These are phyloP conservation scores for Rhynchotus rufescens DNA, from an alignment of 2,797 vertebrate species.

Conservation along the genomic window DNA sequence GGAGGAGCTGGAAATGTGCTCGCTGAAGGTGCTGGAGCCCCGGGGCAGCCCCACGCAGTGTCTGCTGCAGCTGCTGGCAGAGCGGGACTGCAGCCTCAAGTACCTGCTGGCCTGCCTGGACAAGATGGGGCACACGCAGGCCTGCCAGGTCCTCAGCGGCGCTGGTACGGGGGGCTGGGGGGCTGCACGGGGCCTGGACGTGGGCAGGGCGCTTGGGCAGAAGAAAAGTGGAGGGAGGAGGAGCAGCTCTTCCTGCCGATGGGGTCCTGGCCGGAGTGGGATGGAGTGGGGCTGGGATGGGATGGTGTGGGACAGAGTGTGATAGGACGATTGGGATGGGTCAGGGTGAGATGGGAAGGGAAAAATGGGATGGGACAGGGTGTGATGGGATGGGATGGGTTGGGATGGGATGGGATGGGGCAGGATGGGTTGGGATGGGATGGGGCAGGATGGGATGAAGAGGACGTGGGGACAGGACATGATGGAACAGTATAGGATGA, in stretches of 20 bases:
- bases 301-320: too few relatives aligned
- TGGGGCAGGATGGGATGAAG: too few relatives aligned
- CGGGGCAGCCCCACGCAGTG: conserved; percentile 83
- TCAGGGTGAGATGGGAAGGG: not conserved
- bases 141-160: conserved; percentile 78
- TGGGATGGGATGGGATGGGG: not conserved
- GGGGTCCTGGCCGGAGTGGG: not conserved
- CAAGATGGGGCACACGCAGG: conserved; percentile 84
- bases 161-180: conserved; percentile 38
- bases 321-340: not conserved
- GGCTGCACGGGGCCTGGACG: accelerated
- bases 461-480: not conserved
- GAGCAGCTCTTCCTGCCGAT: not conserved
- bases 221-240: not conserved
- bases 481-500: not conserved
- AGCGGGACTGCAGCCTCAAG: conserved; percentile 80
- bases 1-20: conserved; percentile 86
- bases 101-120: conserved; percentile 83
- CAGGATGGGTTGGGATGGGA: not conserved
- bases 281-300: too few relatives aligned
- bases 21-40: conserved; percentile 84
- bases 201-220: not conserved
- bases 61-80: conserved; percentile 82
- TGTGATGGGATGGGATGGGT: not conserved
- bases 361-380: not conserved